Evolutionary conservation across 1,140 invertebrate genomes (phyloP).

Genomic region (Aleiodes sp.): DNA sequence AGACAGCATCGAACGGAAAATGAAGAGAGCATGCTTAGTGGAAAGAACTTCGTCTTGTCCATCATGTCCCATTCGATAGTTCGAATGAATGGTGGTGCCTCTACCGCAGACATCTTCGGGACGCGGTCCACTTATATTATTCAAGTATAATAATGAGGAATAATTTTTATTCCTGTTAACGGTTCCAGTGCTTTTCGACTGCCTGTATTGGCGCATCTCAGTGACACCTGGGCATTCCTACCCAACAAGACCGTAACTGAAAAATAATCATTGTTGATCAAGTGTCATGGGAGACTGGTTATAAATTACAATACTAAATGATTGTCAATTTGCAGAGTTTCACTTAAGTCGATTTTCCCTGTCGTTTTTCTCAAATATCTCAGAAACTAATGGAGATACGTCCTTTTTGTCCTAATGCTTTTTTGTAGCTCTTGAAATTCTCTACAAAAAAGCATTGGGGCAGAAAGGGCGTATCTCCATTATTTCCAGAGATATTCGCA

Average conservation of each 20-base stretch:
- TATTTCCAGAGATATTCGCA: too few relatives aligned
- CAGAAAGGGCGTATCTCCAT: too few relatives aligned
- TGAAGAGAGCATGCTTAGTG: constrained; percentile 87
- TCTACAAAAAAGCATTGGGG: too few relatives aligned
- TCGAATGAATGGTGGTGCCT: constrained; percentile 74
- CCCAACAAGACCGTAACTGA: constrained; percentile 30
- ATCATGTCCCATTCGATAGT: constrained; percentile 99
- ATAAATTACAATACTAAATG: too few relatives aligned
- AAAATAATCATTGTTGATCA: too few relatives aligned
- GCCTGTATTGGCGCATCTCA: constrained; percentile 58
- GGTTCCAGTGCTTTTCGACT: constrained; percentile 32
- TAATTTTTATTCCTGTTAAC: not conserved
- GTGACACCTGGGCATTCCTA: constrained; percentile 52
- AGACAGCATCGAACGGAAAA: constrained; percentile 89
- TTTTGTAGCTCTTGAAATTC: too few relatives aligned
- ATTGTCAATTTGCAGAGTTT: not conserved
- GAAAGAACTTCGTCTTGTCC: constrained; percentile 94
- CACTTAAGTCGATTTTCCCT: too few relatives aligned
- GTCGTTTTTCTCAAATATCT: too few relatives aligned
- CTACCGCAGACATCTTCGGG: constrained; percentile 62
- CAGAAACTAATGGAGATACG: too few relatives aligned
- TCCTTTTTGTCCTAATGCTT: too few relatives aligned
- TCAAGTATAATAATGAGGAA: constrained; percentile 15
- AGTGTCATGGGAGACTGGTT: too few relatives aligned
- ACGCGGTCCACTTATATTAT: constrained; percentile 27